Conservation (phyloP, 2,797 vertebrate species). For the Anisognathus igniventris region DNA sequence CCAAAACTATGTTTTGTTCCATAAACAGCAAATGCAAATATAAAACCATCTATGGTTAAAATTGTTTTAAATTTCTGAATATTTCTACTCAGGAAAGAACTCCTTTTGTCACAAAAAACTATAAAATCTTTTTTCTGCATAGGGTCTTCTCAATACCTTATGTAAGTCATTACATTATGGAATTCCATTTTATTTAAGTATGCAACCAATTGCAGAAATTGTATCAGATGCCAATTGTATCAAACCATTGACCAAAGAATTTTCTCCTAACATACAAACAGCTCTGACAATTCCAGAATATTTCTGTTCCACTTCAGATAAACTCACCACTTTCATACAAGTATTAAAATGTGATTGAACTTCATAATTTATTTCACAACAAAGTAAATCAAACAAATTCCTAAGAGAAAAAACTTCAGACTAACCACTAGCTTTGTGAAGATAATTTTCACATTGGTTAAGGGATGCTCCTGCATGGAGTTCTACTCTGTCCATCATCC, state of each 20-base stretch:
- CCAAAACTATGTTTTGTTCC: neutral
- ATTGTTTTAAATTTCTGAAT: neutral
- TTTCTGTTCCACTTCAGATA: neutral
- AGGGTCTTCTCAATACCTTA: neutral
- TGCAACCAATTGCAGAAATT: neutral
- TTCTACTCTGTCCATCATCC: neutral
- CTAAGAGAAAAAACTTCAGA: neutral
- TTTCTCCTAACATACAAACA: neutral
- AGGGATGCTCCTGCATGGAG: neutral
- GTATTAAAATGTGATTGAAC: neutral
- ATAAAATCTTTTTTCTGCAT: neutral
- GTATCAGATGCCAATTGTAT: neutral
- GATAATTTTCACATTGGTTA: neutral
- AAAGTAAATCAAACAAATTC: neutral
- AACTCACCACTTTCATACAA: neutral
- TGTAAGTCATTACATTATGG: neutral
- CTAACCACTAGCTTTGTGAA: neutral
- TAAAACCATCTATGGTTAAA: neutral
- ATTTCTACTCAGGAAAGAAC: neutral
- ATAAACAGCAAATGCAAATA: neutral
- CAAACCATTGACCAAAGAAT: neutral
- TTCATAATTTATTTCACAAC: neutral
- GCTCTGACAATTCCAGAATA: neutral
- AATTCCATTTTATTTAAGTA: neutral
- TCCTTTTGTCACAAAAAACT: neutral